Evolutionary conservation across 1,140 invertebrate species (phyloP).

Genomic region (Listronotus bonariensis): DNA sequence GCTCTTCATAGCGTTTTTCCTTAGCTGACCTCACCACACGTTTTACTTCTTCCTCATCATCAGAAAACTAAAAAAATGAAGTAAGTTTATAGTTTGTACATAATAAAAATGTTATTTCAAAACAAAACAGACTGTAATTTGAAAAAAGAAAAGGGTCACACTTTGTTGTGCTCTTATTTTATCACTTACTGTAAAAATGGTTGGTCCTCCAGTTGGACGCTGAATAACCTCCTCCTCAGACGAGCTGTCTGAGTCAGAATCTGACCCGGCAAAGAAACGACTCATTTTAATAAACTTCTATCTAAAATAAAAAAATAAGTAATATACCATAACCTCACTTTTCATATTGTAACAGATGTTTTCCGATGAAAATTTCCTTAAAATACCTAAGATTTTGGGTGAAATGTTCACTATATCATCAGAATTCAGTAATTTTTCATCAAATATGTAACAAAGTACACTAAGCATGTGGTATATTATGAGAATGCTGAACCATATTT

Average conservation of each 20-base stretch:
- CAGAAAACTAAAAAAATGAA: constrained; percentile 80
- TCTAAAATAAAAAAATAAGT: too few species aligned
- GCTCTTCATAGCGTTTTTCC: constrained; percentile 96
- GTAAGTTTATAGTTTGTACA: background rate
- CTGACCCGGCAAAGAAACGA: constrained; percentile 87
- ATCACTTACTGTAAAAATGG: constrained; percentile 65
- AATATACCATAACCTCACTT: too few species aligned
- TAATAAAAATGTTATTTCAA: background rate
- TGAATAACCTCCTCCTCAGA: constrained; percentile 78
- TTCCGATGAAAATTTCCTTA: too few species aligned
- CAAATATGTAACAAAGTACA: too few species aligned
- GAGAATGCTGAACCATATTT: too few species aligned
- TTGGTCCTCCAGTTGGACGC: constrained; percentile 60
- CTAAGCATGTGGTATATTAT: too few species aligned
- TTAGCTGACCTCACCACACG: constrained; percentile 96
- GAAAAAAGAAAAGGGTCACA: background rate
- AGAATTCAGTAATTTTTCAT: too few species aligned
- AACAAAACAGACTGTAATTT: constrained; percentile 1
- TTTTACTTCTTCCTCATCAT: constrained; percentile 96
- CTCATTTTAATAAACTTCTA: constrained; percentile 65
- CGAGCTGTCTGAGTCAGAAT: constrained; percentile 85
- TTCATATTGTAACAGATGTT: too few species aligned
- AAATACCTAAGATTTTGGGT: too few species aligned
- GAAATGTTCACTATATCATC: too few species aligned
- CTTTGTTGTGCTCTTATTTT: background rate